A percentile compares a stretch with the other conserved stretches of the same genome.
Conservation (phyloP, 2,797 vertebrate species). For the Adelosebastes latens region DNA sequence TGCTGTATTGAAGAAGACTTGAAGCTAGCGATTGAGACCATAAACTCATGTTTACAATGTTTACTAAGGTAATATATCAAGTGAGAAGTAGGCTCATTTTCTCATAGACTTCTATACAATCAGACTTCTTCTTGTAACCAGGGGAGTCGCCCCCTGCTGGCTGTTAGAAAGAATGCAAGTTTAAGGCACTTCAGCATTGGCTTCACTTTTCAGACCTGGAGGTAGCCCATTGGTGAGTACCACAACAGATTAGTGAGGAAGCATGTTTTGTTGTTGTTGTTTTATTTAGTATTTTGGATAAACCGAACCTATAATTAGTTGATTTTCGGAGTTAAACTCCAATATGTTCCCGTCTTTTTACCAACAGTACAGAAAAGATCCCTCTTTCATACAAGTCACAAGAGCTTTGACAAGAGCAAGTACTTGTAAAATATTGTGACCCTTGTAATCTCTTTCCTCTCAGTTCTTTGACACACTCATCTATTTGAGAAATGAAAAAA, state of each 20-base stretch:
- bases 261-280: neutral
- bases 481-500: slow-evolving; percentile 3
- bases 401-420: neutral
- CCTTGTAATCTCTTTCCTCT: neutral
- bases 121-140: too few species aligned
- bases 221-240: neutral
- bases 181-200: neutral
- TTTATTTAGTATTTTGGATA: neutral
- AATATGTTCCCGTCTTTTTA: neutral
- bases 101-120: too few species aligned
- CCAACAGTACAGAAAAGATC: neutral
- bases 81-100: accelerated
- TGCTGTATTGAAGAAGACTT: too few species aligned
- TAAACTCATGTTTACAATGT: too few species aligned
- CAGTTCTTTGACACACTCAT: neutral
- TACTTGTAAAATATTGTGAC: neutral
- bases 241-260: too few species aligned
- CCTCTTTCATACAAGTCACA: neutral
- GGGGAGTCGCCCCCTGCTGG: too few species aligned
- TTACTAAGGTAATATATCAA: too few species aligned
- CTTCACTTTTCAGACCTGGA: neutral
- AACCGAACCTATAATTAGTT: neutral
- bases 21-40: too few species aligned
- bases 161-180: accelerated
- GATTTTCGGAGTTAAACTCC: neutral